phyloP scores from a whole-genome alignment of 2,797 vertebrate species.

The Aulostomus chinensis region DNA sequence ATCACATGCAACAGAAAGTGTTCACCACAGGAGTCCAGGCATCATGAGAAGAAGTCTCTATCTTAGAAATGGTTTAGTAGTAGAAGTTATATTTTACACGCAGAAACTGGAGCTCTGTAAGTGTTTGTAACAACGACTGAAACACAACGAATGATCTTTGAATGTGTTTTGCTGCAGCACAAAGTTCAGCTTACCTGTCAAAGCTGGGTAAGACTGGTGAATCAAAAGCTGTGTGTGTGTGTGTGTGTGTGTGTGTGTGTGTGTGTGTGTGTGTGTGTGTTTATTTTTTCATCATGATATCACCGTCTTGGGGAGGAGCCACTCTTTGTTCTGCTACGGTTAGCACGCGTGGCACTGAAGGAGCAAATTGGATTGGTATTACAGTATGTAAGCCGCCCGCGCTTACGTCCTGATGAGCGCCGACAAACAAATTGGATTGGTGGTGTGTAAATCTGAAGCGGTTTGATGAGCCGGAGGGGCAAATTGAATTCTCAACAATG shows the following conservation, averaged over 20 bases:
- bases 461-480: constrained; percentile 79
- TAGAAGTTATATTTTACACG: background rate
- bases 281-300: constrained; percentile 68
- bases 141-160: constrained; percentile 15
- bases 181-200: too few relatives aligned
- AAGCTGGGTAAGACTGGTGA: too few relatives aligned
- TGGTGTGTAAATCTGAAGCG: constrained; percentile 85
- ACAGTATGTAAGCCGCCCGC: constrained; percentile 71
- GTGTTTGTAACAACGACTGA: background rate
- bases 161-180: constrained; percentile 28
- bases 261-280: constrained; percentile 30
- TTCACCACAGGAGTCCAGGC: too few relatives aligned
- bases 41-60: background rate
- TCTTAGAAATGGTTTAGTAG: too few relatives aligned
- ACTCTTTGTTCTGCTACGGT: constrained; percentile 58
- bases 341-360: constrained; percentile 78
- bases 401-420: constrained; percentile 63
- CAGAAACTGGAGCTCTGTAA: background rate
- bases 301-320: constrained; percentile 18
- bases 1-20: too few relatives aligned
- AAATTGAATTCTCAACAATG: constrained; percentile 92
- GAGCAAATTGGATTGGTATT: constrained; percentile 90
- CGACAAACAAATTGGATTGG: constrained; percentile 91
- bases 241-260: constrained; percentile 36
- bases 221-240: too few relatives aligned